These are phyloP conservation scores for Neocrepidodera transversa DNA, from an alignment of 2,888 invertebrate species.

Conservation along the genomic window DNA sequence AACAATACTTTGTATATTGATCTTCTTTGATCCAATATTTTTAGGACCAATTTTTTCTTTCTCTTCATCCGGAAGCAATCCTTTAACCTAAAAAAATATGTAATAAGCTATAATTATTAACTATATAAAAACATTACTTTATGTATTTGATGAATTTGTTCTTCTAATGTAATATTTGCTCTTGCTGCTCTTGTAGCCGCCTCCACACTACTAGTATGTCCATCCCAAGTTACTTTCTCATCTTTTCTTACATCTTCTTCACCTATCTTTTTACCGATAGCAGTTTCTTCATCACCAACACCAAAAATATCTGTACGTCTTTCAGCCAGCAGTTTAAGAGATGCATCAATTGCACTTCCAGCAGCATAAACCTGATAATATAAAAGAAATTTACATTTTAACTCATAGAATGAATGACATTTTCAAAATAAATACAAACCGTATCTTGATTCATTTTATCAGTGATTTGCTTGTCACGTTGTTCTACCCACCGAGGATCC, in stretches of 20 bases:
- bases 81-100: slow-evolving; percentile 68
- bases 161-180: slow-evolving; percentile 94
- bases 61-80: slow-evolving; percentile 91
- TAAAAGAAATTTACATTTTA: background rate
- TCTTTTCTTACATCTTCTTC: slow-evolving; percentile 84
- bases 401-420: no score
- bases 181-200: slow-evolving; percentile 93
- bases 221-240: slow-evolving; percentile 97
- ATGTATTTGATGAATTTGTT: slow-evolving; percentile 97
- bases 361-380: slow-evolving; percentile 66
- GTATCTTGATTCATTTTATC: slow-evolving; percentile 93
- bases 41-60: slow-evolving; percentile 97
- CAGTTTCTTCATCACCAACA: slow-evolving; percentile 97
- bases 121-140: slow-evolving; percentile 65
- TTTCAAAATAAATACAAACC: slow-evolving; percentile 50
- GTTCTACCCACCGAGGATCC: slow-evolving; percentile 98
- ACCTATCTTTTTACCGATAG: slow-evolving; percentile 97
- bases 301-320: slow-evolving; percentile 99
- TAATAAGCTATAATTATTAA: background rate
- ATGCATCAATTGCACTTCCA: slow-evolving; percentile 92
- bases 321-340: slow-evolving; percentile 94
- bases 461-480: slow-evolving; percentile 90
- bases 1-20: slow-evolving; percentile 51
- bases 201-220: slow-evolving; percentile 96
- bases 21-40: slow-evolving; percentile 65